Conservation (phyloP, 2,888 invertebrate species). For the Rhamnusium bicolor region DNA sequence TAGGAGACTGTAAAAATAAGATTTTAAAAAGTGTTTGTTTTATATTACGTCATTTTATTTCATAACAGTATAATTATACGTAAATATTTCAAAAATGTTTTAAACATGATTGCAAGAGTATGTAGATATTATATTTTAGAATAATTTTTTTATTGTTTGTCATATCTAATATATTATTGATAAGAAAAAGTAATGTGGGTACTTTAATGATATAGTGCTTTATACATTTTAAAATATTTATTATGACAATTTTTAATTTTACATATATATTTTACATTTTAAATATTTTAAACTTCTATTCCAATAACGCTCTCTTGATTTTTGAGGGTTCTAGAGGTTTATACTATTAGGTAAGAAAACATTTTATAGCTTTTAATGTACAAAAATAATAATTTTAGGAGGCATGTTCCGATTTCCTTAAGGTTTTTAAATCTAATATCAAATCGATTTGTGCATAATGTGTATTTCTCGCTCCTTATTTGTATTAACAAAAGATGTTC, state of each 20-base stretch:
- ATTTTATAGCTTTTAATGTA: neutral
- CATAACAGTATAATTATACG: neutral
- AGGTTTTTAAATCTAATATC: too few species aligned
- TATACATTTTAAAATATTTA: constrained; percentile 38
- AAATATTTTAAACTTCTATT: neutral
- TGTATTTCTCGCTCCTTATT: too few species aligned
- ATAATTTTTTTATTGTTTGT: constrained; percentile 44
- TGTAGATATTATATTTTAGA: constrained; percentile 37
- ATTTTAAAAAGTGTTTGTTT: constrained; percentile 29
- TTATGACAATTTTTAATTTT: constrained; percentile 29
- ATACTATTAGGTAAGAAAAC: neutral
- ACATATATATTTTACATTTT: constrained; percentile 7
- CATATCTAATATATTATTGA: constrained; percentile 47
- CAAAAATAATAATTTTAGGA: neutral
- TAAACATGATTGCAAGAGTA: constrained; percentile 22
- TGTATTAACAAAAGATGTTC: too few species aligned
- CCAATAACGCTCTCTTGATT: neutral
- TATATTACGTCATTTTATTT: constrained; percentile 14
- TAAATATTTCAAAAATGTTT: constrained; percentile 8
- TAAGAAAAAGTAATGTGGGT: constrained; percentile 20
- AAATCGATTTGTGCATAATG: too few species aligned
- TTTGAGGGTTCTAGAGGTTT: neutral
- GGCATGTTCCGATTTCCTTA: too few species aligned
- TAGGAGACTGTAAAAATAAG: constrained; percentile 26
- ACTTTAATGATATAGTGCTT: constrained; percentile 21